Evolutionary conservation across 2,113 vertebrate species (phyloP), one percentile per base, ranked within the genome.

Genomic region (Salvelinus namaycush): DNA sequence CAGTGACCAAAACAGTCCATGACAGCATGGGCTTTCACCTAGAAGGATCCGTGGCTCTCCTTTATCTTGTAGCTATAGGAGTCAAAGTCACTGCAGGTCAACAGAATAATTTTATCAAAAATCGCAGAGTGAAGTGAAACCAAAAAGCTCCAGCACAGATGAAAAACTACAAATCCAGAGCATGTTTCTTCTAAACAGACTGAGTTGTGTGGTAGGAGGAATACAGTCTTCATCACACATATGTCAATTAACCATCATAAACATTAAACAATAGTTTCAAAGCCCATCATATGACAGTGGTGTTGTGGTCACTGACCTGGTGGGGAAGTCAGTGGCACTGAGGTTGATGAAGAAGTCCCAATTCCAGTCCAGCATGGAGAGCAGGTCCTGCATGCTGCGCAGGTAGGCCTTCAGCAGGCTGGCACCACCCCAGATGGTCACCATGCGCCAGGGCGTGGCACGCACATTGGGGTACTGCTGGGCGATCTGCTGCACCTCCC

Each of bases 261-360:
- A 57, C 16, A 57, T 14, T 20, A 57, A 20, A 57, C 54, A 20
- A 14, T 5, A 57, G 54, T 20, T 20, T 57, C 16, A 57, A 57
- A 24, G 18, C 60, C 6, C 26, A 66, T 24, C 22, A 9, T 9
- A 22, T 24, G 64, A 29, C n/a, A 29, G n/a, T 22, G 34, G n/a
- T 13, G 16, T 49, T 68, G 51, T 22, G 54, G 18, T 60, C 29
- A 85, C 86, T 20, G 14, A 99, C 98, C 97, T 97, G 0, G 97
- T 99, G 11, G 98, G 98, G 87, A 97, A 99, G 91, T 99, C 97
- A 0, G 98, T 99, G 83, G 96, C 98, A 1, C 97, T 99, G 77
- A 99, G 92, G 86, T 99, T 99, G 90, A 99, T 98, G 89, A 98
- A 99, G 85, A 95, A 99, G 89, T 99, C 98, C 98, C 98, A 99